phyloP scores from a whole-genome alignment of 1,140 invertebrate species.

The Neomicropteryx cornuta region DNA sequence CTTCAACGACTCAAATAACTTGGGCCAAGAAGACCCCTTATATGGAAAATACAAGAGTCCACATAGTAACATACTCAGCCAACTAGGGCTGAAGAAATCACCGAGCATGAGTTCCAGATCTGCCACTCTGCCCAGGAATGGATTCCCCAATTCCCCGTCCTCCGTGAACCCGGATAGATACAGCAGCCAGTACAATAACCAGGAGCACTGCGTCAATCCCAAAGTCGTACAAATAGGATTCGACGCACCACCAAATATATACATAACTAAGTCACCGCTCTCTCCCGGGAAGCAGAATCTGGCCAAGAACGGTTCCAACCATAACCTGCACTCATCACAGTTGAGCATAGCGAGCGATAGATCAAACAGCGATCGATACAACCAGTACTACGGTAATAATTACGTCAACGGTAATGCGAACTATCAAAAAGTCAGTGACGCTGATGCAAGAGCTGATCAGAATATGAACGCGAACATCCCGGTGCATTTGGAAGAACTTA shows the following conservation, averaged over 20 bases:
- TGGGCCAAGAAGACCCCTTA: constrained; percentile 32
- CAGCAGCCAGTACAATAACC: constrained; percentile 38
- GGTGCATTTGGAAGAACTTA: constrained; percentile 56
- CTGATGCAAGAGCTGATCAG: too few relatives aligned
- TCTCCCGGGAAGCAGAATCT: constrained; percentile 35
- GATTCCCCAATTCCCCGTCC: constrained; percentile 39
- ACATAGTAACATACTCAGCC: constrained; percentile 10
- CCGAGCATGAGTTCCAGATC: constrained; percentile 47
- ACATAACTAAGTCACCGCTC: too few relatives aligned
- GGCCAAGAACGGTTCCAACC: constrained; percentile 34
- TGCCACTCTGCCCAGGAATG: constrained; percentile 58
- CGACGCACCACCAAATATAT: constrained; percentile 26
- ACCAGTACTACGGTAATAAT: constrained; percentile 29
- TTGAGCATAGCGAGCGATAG: constrained; percentile 29
- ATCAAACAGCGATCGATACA: constrained; percentile 32
- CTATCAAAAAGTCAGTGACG: too few relatives aligned
- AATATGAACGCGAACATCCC: constrained; percentile 43
- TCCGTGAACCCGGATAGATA: constrained; percentile 38
- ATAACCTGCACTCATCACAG: constrained; percentile 38
- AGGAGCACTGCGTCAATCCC: constrained; percentile 38
- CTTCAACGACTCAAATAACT: constrained; percentile 34
- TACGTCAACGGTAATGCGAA: constrained; percentile 17
- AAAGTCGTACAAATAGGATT: constrained; percentile 43
- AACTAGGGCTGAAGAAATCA: constrained; percentile 26
- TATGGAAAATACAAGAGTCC: constrained; percentile 24